phyloP scores from a whole-genome alignment of 2,113 vertebrate species.

The Ptychochromis oligacanthus region DNA sequence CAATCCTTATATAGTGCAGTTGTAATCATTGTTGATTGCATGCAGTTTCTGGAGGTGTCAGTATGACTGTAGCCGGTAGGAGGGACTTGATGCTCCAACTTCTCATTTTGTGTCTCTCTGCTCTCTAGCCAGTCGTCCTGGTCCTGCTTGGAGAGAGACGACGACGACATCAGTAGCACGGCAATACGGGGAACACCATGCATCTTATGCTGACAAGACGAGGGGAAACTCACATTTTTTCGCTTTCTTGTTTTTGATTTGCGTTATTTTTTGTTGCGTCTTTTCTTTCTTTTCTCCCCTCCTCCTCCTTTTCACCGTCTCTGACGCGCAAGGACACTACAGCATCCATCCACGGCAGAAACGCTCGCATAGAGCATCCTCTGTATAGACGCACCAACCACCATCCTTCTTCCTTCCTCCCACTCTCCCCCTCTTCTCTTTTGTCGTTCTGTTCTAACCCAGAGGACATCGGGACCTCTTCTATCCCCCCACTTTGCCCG shows the following conservation, averaged over 20 bases:
- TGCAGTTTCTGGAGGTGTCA: conserved; percentile 89
- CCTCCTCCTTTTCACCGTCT: conserved; percentile 50
- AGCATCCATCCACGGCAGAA: conserved; percentile 68
- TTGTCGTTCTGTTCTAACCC: conserved; percentile 55
- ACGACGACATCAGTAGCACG: conserved; percentile 55
- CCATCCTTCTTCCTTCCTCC: conserved; percentile 62
- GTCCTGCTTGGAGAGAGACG: conserved; percentile 78
- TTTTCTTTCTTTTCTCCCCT: conserved; percentile 5
- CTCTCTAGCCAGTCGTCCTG: conserved; percentile 84
- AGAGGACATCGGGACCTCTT: conserved; percentile 71
- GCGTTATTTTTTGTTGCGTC: conserved; percentile 31
- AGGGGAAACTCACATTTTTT: conserved; percentile 53
- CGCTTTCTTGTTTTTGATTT: conserved; percentile 67
- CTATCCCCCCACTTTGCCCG: conserved; percentile 45
- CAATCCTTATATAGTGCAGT: not conserved
- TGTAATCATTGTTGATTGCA: conserved; percentile 44
- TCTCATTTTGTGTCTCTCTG: conserved; percentile 72
- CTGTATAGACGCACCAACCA: conserved; percentile 70
- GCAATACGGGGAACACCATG: conserved; percentile 71
- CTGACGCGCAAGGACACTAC: conserved; percentile 76
- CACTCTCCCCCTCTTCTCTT: conserved; percentile 55
- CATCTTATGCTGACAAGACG: conserved; percentile 70
- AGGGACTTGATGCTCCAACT: conserved; percentile 93
- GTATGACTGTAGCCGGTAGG: conserved; percentile 91
- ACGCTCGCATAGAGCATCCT: conserved; percentile 75